phyloP scores from a whole-genome alignment of 2,797 vertebrate species.

The Gobionotothen gibberifrons region DNA sequence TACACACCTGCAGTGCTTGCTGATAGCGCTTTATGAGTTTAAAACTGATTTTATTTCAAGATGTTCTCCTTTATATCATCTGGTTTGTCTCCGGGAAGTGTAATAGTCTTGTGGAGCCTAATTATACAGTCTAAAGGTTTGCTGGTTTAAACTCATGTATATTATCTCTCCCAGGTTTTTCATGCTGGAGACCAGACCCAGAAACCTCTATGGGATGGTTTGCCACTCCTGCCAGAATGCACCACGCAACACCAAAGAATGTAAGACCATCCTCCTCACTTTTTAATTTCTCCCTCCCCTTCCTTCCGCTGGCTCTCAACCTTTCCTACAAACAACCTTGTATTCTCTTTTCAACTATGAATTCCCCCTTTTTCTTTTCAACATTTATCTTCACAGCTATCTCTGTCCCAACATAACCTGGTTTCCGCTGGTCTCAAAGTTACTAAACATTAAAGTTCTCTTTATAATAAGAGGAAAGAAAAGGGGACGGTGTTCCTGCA shows the following conservation, averaged over 20 bases:
- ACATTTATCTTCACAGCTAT: conserved; percentile 19
- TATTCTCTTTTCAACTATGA: conserved; percentile 12
- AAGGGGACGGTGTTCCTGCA: conserved; percentile 2
- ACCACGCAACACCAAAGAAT: conserved; percentile 95
- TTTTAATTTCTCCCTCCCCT: not conserved
- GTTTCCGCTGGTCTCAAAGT: conserved; percentile 35
- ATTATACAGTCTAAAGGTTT: not conserved
- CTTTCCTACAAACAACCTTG: conserved; percentile 2
- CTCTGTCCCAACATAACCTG: conserved; percentile 15
- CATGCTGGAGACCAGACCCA: conserved; percentile 93
- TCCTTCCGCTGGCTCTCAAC: conserved; percentile 2
- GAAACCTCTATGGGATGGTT: conserved; percentile 95
- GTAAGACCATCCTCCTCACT: conserved; percentile 82
- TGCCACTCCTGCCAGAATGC: conserved; percentile 96
- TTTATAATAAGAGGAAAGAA: conserved; percentile 43
- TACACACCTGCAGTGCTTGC: conserved; percentile 17
- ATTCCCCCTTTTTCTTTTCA: conserved; percentile 22
- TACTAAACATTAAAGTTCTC: conserved; percentile 34
- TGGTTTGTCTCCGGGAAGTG: not conserved
- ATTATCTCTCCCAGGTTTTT: conserved; percentile 87
- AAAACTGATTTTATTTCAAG: not conserved
- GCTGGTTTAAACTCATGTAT: not conserved
- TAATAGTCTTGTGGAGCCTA: not conserved
- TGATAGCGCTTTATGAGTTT: not conserved
- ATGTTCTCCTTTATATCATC: not conserved